These are phyloP conservation scores for Dendrophyllia cribrosa DNA, from an alignment of 64 coral and sea anemone species.

Conservation along the genomic window DNA sequence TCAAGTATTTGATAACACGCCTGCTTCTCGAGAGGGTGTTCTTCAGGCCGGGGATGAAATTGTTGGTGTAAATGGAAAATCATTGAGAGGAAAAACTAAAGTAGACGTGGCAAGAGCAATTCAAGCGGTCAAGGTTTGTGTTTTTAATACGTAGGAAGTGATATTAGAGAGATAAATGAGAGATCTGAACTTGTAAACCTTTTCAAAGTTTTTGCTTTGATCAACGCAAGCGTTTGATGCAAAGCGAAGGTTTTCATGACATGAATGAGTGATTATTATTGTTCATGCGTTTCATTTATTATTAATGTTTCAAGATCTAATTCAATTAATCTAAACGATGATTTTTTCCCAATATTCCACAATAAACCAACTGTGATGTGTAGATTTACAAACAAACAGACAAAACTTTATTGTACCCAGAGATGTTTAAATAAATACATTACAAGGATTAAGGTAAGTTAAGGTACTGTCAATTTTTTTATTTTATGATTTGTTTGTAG, in stretches of 20 bases:
- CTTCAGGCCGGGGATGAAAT: slow-evolving; percentile 99
- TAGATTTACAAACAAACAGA: too few species aligned
- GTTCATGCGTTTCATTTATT: slow-evolving; percentile 16
- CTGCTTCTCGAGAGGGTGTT: slow-evolving; percentile 86
- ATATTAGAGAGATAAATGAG: background rate
- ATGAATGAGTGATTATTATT: slow-evolving; percentile 50
- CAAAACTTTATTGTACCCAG: too few species aligned
- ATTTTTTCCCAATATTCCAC: too few species aligned
- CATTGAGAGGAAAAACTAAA: slow-evolving; percentile 96
- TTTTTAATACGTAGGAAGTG: background rate
- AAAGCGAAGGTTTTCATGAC: background rate
- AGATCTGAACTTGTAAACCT: background rate
- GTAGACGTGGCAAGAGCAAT: slow-evolving; percentile 99
- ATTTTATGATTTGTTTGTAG: too few species aligned
- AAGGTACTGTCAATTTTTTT: too few species aligned
- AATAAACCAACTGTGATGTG: background rate
- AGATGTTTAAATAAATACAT: too few species aligned
- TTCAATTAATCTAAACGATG: background rate
- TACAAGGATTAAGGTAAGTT: too few species aligned
- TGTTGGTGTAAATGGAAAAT: slow-evolving; percentile 99
- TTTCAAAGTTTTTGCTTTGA: background rate
- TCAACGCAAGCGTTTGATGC: too few species aligned
- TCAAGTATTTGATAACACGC: slow-evolving; percentile 99
- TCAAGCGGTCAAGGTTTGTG: slow-evolving; percentile 91
- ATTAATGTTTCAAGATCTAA: background rate